Conservation (phyloP, 1,140 invertebrate genomes). For the Thalassaphorura encarpata region DNA sequence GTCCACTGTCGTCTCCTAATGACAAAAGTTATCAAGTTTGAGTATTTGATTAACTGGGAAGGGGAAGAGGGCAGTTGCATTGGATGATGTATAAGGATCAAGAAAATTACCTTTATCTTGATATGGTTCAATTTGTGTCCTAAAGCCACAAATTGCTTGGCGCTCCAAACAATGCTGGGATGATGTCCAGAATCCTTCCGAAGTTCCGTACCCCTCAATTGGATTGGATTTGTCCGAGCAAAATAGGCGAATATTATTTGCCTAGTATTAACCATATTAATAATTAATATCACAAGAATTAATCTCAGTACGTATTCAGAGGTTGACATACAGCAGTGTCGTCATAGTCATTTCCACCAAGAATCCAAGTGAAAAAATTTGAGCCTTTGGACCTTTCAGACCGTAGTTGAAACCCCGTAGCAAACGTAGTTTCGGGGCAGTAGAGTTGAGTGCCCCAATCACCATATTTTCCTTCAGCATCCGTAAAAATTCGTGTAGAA, state of each 20-base stretch:
- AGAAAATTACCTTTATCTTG: conserved; percentile 13
- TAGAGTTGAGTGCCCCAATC: neutral
- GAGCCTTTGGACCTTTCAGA: neutral
- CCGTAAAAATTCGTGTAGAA: neutral
- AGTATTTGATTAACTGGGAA: too few relatives aligned
- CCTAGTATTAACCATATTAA: neutral
- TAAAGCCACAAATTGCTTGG: conserved; percentile 19
- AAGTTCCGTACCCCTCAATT: conserved; percentile 14
- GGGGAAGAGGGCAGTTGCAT: too few relatives aligned
- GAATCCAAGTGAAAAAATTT: conserved; percentile 2
- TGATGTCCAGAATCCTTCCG: conserved; percentile 20
- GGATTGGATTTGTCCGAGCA: conserved; percentile 4
- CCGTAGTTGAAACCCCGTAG: conserved; percentile 10
- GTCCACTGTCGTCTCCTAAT: conserved; percentile 12
- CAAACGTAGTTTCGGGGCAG: neutral
- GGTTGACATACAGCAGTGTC: conserved; percentile 1
- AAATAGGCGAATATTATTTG: conserved; percentile 21
- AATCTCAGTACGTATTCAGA: too few relatives aligned
- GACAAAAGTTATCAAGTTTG: neutral
- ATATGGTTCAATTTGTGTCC: conserved; percentile 22
- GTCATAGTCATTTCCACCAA: neutral
- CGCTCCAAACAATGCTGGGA: conserved; percentile 8
- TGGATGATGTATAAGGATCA: too few relatives aligned
- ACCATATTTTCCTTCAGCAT: neutral
- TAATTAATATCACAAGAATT: neutral